Conservation (phyloP, 35 echinoderm and acorn worm genomes). For the Lytechinus variegatus region DNA sequence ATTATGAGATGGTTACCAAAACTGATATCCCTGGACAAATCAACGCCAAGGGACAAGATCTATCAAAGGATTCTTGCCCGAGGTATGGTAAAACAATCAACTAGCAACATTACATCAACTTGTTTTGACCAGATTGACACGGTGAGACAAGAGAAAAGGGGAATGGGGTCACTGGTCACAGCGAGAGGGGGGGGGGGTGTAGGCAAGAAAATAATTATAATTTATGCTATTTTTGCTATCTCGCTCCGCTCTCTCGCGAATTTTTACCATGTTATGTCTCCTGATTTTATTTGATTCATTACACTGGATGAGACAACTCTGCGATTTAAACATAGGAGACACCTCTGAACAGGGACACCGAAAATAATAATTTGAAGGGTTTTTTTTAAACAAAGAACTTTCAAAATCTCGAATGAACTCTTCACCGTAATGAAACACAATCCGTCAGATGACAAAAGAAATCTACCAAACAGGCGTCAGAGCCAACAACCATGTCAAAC, state of each 20-base stretch:
- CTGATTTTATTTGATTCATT: no score
- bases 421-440: not conserved
- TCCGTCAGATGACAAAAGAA: not conserved
- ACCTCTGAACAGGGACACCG: no score
- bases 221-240: no score
- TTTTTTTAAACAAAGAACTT: not conserved
- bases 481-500: not conserved
- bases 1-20: no score
- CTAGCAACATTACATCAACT: not conserved
- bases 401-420: not conserved
- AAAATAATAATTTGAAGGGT: no score
- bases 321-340: no score
- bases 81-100: not conserved
- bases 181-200: not conserved
- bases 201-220: not conserved
- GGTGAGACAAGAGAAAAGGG: not conserved
- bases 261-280: no score
- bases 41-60: no score
- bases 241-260: no score
- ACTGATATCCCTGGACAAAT: no score
- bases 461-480: not conserved
- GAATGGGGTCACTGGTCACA: not conserved
- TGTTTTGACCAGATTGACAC: no score
- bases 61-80: not conserved
- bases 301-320: no score